Evolutionary conservation across 2,113 vertebrate genomes (phyloP), one percentile per base, ranked within the genome.

Genomic region (Plecturocebus donacophilus): DNA sequence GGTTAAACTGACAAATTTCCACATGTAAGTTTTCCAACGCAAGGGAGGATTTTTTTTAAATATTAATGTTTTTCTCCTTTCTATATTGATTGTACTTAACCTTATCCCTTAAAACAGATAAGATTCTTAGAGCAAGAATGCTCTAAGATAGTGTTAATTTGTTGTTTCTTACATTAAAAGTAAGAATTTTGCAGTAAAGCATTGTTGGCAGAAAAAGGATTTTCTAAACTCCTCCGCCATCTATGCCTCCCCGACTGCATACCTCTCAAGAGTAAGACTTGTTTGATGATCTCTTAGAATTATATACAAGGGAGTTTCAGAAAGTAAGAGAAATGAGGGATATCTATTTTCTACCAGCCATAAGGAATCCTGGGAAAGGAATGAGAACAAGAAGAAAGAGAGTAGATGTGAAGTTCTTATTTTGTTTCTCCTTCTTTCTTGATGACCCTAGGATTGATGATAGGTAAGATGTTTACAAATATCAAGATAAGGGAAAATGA

Each of bases 171-270:
- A 70, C 6, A 40, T 52, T 71, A 35, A 52, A 94, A 95, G 40
- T 64, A 35, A 45, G 11, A 93, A 91, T 52, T 91, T 96, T 79
- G 2, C 49, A 58, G 10, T 20, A 45, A 91, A 88, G 6, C 6
- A 27, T 77, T 64, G 11, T 70, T 32, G 17, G 54, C 47, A 86
- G 30, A 90, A 56, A 85, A 95, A 84, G 19, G 2, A 70, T 96
- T 88, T 96, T 96, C 71, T 85, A 71, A 81, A 71, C 70, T 88
- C 30, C 45, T 90, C 73, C 27, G 79, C n/a, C 25, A 70, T 42
- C 23, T 68, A 25, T 80, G 5, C 30, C 25, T 54, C 27, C 3
- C 58, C 56, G 0, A 32, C 35, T 2, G 88, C 58, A 52, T 80
- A 49, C 10, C 3, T 80, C 35, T 76, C 35, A 42, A 85, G n/a